phyloP scores from a whole-genome alignment of 1,140 invertebrate species.

The Aplysia californica region DNA sequence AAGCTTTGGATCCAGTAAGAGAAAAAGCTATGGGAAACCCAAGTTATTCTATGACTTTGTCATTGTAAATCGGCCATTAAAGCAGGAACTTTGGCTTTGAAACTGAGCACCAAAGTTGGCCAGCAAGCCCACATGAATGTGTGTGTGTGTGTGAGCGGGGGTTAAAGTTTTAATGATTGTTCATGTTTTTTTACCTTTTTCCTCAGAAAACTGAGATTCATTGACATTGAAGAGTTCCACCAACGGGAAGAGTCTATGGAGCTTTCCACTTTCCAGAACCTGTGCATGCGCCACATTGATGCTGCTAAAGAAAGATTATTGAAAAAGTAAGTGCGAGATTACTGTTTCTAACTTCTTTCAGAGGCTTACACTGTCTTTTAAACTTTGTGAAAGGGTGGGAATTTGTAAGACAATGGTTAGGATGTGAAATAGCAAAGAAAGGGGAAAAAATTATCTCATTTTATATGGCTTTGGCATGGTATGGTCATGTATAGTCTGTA shows the following conservation, averaged over 20 bases:
- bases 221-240: slow-evolving; percentile 71
- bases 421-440: neutral
- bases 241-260: slow-evolving; percentile 70
- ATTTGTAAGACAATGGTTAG: neutral
- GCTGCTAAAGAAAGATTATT: slow-evolving; percentile 69
- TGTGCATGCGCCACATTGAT: slow-evolving; percentile 71
- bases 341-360: no score
- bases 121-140: no score
- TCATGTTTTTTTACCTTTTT: slow-evolving; percentile 17
- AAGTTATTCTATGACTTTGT: no score
- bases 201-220: slow-evolving; percentile 70
- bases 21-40: no score
- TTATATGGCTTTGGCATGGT: slow-evolving; percentile 3
- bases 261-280: slow-evolving; percentile 70
- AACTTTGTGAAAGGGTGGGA: neutral
- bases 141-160: slow-evolving; percentile 6
- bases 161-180: neutral
- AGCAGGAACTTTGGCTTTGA: no score
- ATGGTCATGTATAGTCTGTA: no score
- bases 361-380: neutral
- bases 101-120: no score
- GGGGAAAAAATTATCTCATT: neutral
- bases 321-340: slow-evolving; percentile 68
- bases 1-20: no score
- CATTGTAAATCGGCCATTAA: no score